These are phyloP conservation scores for Oxystoma pomonae DNA, from an alignment of 2,888 invertebrate genomes.

Conservation along the genomic window DNA sequence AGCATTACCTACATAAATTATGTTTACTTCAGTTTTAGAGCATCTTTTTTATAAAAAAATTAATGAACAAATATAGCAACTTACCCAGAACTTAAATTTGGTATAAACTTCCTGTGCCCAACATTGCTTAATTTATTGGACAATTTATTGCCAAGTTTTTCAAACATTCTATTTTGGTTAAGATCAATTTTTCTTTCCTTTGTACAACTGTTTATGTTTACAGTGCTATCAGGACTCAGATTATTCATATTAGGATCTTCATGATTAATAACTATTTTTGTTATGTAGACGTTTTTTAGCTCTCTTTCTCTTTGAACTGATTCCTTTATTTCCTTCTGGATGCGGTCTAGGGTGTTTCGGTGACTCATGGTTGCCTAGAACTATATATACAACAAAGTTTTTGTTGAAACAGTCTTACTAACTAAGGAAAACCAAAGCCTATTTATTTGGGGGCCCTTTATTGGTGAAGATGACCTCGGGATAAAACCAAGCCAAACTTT, in stretches of 20 bases:
- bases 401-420: too few species aligned
- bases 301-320: slow-evolving; percentile 81
- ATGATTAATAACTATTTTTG: neutral
- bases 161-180: neutral
- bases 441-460: too few species aligned
- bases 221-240: neutral
- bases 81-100: slow-evolving; percentile 41
- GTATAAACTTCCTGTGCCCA: slow-evolving; percentile 59
- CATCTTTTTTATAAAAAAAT: too few species aligned
- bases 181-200: slow-evolving; percentile 14
- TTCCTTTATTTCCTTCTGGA: slow-evolving; percentile 86
- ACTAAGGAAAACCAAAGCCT: too few species aligned
- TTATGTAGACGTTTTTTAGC: slow-evolving; percentile 56
- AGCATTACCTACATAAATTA: too few species aligned
- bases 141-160: neutral
- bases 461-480: too few species aligned
- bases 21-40: too few species aligned
- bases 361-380: slow-evolving; percentile 22
- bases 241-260: slow-evolving; percentile 2
- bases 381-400: too few species aligned
- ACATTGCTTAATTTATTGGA: slow-evolving; percentile 32
- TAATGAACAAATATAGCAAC: too few species aligned
- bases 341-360: slow-evolving; percentile 67
- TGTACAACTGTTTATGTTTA: neutral
- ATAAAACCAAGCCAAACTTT: too few species aligned